Evolutionary conservation across 2,113 vertebrate genomes (phyloP), one percentile per base, ranked within the genome.

Genomic region (Amazona guildingii): DNA sequence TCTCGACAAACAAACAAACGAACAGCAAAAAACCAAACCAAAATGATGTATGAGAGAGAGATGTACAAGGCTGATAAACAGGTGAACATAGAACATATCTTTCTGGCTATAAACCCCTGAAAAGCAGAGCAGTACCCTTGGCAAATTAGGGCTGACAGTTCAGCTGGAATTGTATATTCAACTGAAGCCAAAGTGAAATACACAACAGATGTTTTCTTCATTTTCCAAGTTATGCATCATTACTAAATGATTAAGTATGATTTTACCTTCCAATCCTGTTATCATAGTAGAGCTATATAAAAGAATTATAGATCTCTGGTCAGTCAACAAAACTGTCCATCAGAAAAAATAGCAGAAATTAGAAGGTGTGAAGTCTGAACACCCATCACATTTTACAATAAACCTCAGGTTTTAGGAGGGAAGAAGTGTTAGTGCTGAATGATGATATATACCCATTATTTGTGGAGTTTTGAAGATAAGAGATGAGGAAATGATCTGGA

Each of bases 401-500:
- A 75, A 35, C 31, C 70, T 29, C 61, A 84, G 31, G 75, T 63
- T 70, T 95, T 91, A 87, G 93, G 25, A 74, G 72, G 83, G 52
- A 82, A 85, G 15, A 24, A 78, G 23, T n/a, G 62, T 67, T 49
- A 77, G 18, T 52, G 72, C 27, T 95, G 27, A 88, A 90, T 62
- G 83, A 69, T 62, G 52, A 10, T 67, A 51, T n/a, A 70, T 17
- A 8, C 8, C 17, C 28, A 20, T 17, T 35, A 78, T 90, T 69
- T 78, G 62, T 51, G 39, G 62, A 78, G 51, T 76, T 79, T 70
- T 89, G 57, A 94, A 73, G 35, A 49, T 35, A 85, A 59, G 46
- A 87, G 19, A 57, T 2, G 6, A 49, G 93, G 88, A 97, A 97
- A 97, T 95, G 9, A 91, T 73, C 72, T 86, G 88, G 17, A 97